Conservation (phyloP, 2,888 invertebrate genomes). For the Steromphala cineraria region DNA sequence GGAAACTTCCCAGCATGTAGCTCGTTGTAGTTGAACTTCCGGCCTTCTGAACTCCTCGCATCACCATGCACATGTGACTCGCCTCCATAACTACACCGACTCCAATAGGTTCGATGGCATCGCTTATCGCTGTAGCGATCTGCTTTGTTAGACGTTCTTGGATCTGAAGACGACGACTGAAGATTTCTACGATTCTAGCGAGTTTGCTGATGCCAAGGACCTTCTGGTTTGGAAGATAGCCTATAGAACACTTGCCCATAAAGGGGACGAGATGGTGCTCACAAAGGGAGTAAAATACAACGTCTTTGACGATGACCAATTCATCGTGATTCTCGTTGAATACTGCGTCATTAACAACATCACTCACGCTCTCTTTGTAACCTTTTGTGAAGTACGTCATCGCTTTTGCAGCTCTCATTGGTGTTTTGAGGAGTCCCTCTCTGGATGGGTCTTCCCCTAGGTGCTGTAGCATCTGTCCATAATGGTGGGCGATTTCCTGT, state of each 20-base stretch:
- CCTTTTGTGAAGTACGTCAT: conserved; percentile 99
- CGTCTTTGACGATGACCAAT: conserved; percentile 99
- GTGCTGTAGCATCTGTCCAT: conserved; percentile 87
- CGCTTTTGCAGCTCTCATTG: conserved; percentile 97
- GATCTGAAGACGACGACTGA: conserved; percentile 95
- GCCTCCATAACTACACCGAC: conserved; percentile 99
- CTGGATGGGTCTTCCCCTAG: conserved; percentile 94
- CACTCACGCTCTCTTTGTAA: conserved; percentile 94
- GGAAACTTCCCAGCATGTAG: conserved; percentile 99
- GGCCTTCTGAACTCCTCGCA: conserved; percentile 99
- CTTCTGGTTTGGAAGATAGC: conserved; percentile 97
- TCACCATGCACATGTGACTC: conserved; percentile 99
- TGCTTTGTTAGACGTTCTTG: conserved; percentile 99
- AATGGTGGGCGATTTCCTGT: conserved; percentile 74
- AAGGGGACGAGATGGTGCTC: conserved; percentile 99
- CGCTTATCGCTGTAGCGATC: conserved; percentile 96
- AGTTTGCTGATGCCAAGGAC: conserved; percentile 97
- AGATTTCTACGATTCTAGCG: conserved; percentile 98
- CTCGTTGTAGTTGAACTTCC: conserved; percentile 99
- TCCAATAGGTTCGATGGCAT: conserved; percentile 97
- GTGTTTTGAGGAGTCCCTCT: conserved; percentile 95
- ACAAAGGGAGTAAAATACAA: conserved; percentile 99
- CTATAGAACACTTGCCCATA: conserved; percentile 98
- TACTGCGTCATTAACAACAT: conserved; percentile 94
- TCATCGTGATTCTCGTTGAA: conserved; percentile 99